A percentile compares a stretch with the other conserved stretches of the same genome.
phyloP scores from a whole-genome alignment of 2,113 vertebrate species.

The Daboia siamensis region DNA sequence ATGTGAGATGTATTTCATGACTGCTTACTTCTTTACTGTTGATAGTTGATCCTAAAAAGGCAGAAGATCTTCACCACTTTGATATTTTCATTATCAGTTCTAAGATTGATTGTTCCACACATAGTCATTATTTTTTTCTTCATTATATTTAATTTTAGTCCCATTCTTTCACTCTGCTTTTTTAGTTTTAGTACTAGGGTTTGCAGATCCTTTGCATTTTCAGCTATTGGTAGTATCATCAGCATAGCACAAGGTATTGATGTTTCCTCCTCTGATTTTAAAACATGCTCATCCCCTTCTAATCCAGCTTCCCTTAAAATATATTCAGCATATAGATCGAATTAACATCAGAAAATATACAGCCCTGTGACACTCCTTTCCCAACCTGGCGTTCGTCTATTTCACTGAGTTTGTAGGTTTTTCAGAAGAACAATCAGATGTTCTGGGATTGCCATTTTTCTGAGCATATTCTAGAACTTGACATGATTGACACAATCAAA shows the following conservation, averaged over 20 bases:
- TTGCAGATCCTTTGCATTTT: not conserved
- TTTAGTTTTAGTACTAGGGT: not conserved
- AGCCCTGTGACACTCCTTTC: not conserved
- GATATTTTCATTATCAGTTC: not conserved
- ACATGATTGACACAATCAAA: not conserved
- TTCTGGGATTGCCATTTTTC: not conserved
- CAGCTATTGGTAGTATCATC: not conserved
- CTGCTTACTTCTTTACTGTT: not conserved
- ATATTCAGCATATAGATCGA: not conserved
- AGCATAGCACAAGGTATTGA: not conserved
- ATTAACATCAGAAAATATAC: not conserved
- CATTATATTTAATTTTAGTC: not conserved
- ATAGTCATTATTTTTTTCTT: not conserved
- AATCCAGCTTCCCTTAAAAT: not conserved
- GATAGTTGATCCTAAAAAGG: not conserved
- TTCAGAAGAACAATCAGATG: not conserved
- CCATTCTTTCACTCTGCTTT: not conserved
- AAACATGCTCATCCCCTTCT: not conserved
- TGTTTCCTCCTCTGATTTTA: not conserved
- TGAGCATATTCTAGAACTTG: not conserved
- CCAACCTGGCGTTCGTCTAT: not conserved
- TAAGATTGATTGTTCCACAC: not conserved
- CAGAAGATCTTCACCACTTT: not conserved
- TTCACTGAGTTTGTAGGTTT: not conserved
- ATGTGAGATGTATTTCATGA: not conserved